phyloP scores from a whole-genome alignment of 2,888 invertebrate species.

The Phasia obesa region DNA sequence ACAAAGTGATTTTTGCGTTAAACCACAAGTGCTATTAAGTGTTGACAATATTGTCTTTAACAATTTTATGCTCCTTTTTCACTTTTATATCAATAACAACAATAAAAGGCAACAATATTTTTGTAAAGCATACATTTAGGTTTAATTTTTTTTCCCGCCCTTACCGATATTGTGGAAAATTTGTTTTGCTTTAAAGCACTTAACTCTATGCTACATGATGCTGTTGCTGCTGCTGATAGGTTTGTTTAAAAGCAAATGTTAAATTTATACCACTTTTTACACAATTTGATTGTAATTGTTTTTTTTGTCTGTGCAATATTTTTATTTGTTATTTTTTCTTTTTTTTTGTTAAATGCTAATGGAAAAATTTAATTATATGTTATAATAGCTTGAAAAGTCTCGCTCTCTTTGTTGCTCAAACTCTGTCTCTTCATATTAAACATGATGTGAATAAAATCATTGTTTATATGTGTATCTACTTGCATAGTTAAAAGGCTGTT shows the following conservation, averaged over 20 bases:
- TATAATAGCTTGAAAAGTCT: conserved; percentile 64
- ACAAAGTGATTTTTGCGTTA: conserved; percentile 69
- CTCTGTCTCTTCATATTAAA: background rate
- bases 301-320: conserved; percentile 3
- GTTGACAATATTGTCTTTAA: conserved; percentile 66
- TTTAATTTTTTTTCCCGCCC: background rate
- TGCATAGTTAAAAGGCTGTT: conserved; percentile 18
- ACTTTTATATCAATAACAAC: conserved; percentile 11
- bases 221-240: conserved; percentile 19
- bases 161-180: background rate
- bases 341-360: conserved; percentile 62
- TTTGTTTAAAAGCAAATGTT: conserved; percentile 39
- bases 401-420: conserved; percentile 8
- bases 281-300: background rate
- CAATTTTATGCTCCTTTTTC: conserved; percentile 24
- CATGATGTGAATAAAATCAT: background rate
- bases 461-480: conserved; percentile 10
- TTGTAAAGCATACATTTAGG: conserved; percentile 24
- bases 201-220: background rate
- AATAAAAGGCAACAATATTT: conserved; percentile 16
- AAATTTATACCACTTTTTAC: conserved; percentile 34
- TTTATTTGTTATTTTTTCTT: conserved; percentile 3
- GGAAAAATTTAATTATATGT: conserved; percentile 70
- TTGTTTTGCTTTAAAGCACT: conserved; percentile 30
- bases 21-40: conserved; percentile 71